Evolutionary conservation across 2,113 vertebrate species (phyloP).

Genomic region (Oceanites oceanicus): DNA sequence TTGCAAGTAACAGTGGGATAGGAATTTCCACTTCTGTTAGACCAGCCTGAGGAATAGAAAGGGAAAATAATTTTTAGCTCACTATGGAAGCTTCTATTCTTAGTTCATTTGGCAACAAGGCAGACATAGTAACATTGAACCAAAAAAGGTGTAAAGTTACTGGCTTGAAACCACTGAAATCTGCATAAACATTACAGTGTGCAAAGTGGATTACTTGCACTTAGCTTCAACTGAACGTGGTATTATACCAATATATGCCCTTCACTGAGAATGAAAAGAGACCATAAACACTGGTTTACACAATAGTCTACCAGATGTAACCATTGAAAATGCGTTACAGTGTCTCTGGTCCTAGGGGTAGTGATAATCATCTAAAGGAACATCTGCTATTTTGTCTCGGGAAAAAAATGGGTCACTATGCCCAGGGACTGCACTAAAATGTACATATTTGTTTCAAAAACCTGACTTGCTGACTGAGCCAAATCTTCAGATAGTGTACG

Average conservation of each 20-base stretch:
- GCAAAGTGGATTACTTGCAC: neutral
- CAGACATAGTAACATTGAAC: neutral
- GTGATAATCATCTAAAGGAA: neutral
- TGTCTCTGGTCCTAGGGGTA: neutral
- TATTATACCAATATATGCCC: neutral
- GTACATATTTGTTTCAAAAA: neutral
- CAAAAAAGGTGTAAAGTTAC: neutral
- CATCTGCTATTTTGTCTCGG: neutral
- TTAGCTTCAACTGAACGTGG: neutral
- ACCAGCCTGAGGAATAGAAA: neutral
- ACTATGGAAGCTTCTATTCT: neutral
- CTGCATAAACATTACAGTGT: neutral
- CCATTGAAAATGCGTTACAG: neutral
- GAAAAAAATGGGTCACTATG: neutral
- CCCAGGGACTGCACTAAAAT: neutral
- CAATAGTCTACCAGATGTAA: neutral
- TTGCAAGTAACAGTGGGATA: neutral
- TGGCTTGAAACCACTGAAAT: neutral
- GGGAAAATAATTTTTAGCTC: neutral
- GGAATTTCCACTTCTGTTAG: neutral
- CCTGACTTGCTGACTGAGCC: neutral
- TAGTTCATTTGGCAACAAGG: neutral
- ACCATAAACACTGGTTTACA: neutral
- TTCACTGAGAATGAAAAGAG: neutral
- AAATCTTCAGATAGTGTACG: neutral